A percentile compares a stretch with the other conserved stretches of the same genome.
phyloP scores from a whole-genome alignment of 2,113 vertebrate genomes.

The Charina bottae region DNA sequence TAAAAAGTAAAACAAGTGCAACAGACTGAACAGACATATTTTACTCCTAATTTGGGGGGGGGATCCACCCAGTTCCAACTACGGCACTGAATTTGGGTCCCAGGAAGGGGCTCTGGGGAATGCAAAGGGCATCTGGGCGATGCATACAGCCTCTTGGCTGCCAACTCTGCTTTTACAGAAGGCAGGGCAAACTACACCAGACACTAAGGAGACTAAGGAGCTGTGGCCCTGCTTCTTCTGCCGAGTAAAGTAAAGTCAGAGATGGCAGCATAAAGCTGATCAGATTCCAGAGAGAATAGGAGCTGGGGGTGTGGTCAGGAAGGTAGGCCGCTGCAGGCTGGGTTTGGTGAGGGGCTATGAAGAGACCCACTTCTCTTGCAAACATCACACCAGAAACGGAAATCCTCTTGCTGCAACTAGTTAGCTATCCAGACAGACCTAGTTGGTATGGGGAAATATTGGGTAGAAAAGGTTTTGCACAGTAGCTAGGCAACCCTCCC shows the following conservation, averaged over 20 bases:
- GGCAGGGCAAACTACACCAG: not conserved
- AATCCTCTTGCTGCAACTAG: not conserved
- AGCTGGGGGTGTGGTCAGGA: not conserved
- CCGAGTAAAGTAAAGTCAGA: not conserved
- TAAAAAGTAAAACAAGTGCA: not conserved
- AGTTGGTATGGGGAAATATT: not conserved
- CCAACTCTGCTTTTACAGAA: not conserved
- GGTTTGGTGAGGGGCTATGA: not conserved
- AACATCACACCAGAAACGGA: not conserved
- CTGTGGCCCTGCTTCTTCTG: not conserved
- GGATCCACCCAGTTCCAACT: not conserved
- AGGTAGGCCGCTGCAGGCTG: not conserved
- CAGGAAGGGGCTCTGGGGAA: not conserved
- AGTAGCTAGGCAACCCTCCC: conserved; percentile 18
- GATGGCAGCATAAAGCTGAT: not conserved
- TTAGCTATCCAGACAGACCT: conserved; percentile 4
- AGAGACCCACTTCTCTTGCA: not conserved
- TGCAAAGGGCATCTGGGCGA: not conserved
- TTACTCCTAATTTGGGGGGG: not conserved
- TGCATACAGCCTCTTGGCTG: not conserved
- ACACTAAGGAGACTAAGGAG: too few relatives aligned
- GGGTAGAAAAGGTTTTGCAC: not conserved
- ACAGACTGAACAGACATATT: not conserved
- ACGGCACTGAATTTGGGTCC: not conserved
- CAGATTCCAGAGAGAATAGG: not conserved